Evolutionary conservation across 1,140 invertebrate species (phyloP).

Genomic region (Melitaea cinxia): DNA sequence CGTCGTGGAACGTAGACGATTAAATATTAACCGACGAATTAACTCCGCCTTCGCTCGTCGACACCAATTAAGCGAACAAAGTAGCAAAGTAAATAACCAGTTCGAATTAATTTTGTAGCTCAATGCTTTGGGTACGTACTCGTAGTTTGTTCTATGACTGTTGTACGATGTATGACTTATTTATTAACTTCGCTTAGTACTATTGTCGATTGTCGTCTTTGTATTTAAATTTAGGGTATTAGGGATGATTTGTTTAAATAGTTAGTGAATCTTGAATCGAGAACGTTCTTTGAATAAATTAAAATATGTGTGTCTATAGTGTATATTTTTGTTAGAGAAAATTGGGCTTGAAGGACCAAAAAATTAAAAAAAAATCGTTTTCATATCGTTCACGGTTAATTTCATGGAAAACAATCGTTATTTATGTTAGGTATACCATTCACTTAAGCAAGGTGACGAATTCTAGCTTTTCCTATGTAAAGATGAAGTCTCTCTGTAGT

Average conservation of each 20-base stretch:
- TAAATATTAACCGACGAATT: conserved; percentile 77
- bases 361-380: too few relatives aligned
- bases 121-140: conserved; percentile 42
- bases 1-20: conserved; percentile 41
- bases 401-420: too few relatives aligned
- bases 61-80: conserved; percentile 77
- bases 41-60: conserved; percentile 59
- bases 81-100: conserved; percentile 70
- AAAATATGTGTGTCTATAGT: too few relatives aligned
- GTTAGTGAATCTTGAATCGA: not conserved
- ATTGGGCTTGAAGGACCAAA: not conserved
- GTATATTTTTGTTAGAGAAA: not conserved
- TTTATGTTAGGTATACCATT: too few relatives aligned
- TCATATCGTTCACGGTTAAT: not conserved
- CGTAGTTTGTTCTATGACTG: conserved; percentile 42
- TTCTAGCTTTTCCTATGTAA: too few relatives aligned
- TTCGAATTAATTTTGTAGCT: conserved; percentile 71
- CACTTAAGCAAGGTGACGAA: too few relatives aligned
- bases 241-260: not conserved
- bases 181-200: not conserved
- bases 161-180: conserved; percentile 3
- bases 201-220: not conserved
- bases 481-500: too few relatives aligned
- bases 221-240: conserved; percentile 6
- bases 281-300: too few relatives aligned